These are phyloP conservation scores for Lepisosteus osseus DNA, from an alignment of 2,113 vertebrate genomes.

Conservation along the genomic window DNA sequence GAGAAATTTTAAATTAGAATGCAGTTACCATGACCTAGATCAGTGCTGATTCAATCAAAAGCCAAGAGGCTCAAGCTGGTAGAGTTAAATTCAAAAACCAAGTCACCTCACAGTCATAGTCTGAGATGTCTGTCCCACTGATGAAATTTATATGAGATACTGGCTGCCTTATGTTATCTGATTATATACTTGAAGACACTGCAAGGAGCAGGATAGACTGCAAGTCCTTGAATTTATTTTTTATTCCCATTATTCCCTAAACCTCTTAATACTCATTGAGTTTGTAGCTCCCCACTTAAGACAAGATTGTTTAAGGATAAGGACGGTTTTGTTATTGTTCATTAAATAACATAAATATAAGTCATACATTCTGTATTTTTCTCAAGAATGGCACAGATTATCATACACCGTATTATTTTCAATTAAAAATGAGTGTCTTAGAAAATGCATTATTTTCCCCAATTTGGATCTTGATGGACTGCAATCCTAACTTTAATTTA, in stretches of 20 bases:
- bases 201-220: background rate
- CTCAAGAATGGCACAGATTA: too few relatives aligned
- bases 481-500: too few relatives aligned
- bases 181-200: background rate
- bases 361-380: too few relatives aligned
- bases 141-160: constrained; percentile 3
- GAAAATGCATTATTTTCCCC: too few relatives aligned
- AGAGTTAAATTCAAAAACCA: background rate
- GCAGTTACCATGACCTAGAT: constrained; percentile 50
- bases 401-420: too few relatives aligned
- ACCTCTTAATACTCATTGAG: background rate
- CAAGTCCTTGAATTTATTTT: too few relatives aligned
- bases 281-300: background rate
- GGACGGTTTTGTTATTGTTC: too few relatives aligned
- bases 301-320: too few relatives aligned
- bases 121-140: constrained; percentile 7
- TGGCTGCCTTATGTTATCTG: constrained; percentile 3
- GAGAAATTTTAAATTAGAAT: constrained; percentile 54
- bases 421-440: too few relatives aligned
- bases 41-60: constrained; percentile 46
- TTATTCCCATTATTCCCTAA: background rate
- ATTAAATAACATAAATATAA: too few relatives aligned
- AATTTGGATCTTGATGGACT: too few relatives aligned
- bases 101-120: constrained; percentile 28
- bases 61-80: constrained; percentile 26